These are phyloP conservation scores for Colaptes auratus DNA, from an alignment of 2,113 vertebrate genomes.

Conservation along the genomic window DNA sequence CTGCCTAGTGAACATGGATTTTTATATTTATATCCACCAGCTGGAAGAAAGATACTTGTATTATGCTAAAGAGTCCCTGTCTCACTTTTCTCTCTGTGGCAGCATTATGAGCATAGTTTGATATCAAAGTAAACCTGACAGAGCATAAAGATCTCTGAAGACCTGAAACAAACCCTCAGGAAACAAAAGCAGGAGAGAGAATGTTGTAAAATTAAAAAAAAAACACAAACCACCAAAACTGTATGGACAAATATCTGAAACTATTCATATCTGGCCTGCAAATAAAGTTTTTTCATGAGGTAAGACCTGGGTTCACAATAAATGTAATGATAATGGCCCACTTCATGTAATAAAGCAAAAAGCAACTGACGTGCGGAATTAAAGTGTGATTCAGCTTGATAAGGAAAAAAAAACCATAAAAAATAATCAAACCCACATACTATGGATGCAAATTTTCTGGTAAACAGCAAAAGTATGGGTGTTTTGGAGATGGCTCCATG, in stretches of 20 bases:
- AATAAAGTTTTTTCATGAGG: not conserved
- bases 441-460: not conserved
- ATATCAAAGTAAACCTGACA: not conserved
- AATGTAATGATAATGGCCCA: not conserved
- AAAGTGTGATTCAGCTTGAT: slow-evolving; percentile 25
- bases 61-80: not conserved
- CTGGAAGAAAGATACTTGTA: not conserved
- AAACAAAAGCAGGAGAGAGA: not conserved
- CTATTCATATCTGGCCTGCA: not conserved
- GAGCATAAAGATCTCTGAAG: not conserved
- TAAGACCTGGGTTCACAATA: not conserved
- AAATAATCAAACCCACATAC: not conserved
- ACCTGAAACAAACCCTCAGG: not conserved
- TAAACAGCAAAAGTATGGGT: slow-evolving; percentile 16
- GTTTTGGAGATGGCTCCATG: slow-evolving; percentile 39
- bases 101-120: not conserved
- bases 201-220: not conserved
- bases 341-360: slow-evolving; percentile 46
- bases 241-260: not conserved
- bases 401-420: not conserved
- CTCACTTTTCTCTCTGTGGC: not conserved
- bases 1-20: not conserved
- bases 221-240: not conserved
- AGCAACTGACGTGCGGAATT: slow-evolving; percentile 31
- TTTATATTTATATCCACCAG: not conserved